Conservation (phyloP, 2,888 invertebrate genomes). For the Petrophora chlorosata region DNA sequence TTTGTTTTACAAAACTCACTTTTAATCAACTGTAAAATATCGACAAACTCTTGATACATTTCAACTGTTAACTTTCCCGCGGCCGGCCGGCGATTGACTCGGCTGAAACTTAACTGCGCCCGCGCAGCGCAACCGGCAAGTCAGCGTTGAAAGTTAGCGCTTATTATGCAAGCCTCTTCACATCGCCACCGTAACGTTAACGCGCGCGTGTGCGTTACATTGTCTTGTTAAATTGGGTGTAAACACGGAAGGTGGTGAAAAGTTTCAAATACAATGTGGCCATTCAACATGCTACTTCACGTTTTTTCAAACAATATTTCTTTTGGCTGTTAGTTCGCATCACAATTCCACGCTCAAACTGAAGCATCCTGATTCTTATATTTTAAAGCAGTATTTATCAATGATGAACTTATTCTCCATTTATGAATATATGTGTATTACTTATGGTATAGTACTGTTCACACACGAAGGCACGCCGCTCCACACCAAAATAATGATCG, state of each 20-base stretch:
- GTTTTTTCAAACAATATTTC: neutral
- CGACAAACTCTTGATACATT: constrained; percentile 43
- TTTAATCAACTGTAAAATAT: constrained; percentile 38
- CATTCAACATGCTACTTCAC: neutral
- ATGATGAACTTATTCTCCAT: too few species aligned
- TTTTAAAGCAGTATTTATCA: too few species aligned
- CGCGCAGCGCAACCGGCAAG: constrained; percentile 2
- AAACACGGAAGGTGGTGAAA: constrained; percentile 13
- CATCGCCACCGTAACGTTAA: constrained; percentile 11
- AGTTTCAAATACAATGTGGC: neutral
- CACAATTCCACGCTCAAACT: too few species aligned
- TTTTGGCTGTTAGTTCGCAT: too few species aligned
- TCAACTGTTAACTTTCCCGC: constrained; percentile 14
- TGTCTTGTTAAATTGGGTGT: constrained; percentile 14
- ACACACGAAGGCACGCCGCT: too few species aligned
- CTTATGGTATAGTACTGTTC: too few species aligned
- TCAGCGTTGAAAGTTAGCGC: too few species aligned
- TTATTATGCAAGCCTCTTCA: constrained; percentile 22
- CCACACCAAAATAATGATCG: too few species aligned
- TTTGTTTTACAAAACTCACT: constrained; percentile 31
- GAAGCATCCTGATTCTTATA: too few species aligned
- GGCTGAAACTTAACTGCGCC: constrained; percentile 8
- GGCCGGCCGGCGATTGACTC: constrained; percentile 4
- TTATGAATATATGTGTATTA: too few species aligned
- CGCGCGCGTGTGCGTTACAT: constrained; percentile 8